Conservation (phyloP, 2,888 invertebrate genomes). For the Anoncus sp. region DNA sequence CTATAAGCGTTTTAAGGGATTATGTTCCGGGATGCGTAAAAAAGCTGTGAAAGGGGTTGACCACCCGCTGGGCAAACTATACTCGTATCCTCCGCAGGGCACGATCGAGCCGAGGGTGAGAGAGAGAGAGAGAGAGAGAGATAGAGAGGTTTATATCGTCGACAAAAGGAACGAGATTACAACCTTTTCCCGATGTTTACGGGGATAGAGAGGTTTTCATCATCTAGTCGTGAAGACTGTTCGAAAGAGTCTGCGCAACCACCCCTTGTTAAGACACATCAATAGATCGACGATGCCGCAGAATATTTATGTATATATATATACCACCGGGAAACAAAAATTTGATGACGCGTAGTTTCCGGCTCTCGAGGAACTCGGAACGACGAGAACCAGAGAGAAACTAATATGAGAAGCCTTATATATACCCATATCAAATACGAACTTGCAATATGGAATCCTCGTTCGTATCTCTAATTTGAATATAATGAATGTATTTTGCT, state of each 20-base stretch:
- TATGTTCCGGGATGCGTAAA: conserved; percentile 81
- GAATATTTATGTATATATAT: background rate
- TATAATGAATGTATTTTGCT: no score
- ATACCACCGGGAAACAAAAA: no score
- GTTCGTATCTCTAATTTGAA: no score
- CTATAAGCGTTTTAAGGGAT: conserved; percentile 83
- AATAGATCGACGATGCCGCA: conserved; percentile 29
- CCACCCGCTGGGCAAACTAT: conserved; percentile 82
- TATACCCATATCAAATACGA: no score
- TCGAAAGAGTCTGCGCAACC: background rate
- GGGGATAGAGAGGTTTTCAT: conserved; percentile 61
- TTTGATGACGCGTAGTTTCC: no score
- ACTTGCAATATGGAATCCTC: no score
- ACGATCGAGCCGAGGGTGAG: background rate
- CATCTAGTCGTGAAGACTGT: conserved; percentile 17
- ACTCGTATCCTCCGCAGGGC: conserved; percentile 50
- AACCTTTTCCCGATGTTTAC: conserved; percentile 63
- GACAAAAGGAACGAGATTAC: conserved; percentile 59
- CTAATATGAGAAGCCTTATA: no score
- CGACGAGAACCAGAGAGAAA: no score
- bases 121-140: conserved; percentile 18
- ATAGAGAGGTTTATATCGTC: conserved; percentile 16
- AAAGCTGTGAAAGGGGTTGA: conserved; percentile 80
- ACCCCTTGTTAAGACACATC: conserved; percentile 20
- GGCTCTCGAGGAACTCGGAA: no score